Evolutionary conservation across 2,888 invertebrate species (phyloP).

Genomic region (Parasteatoda lunata): DNA sequence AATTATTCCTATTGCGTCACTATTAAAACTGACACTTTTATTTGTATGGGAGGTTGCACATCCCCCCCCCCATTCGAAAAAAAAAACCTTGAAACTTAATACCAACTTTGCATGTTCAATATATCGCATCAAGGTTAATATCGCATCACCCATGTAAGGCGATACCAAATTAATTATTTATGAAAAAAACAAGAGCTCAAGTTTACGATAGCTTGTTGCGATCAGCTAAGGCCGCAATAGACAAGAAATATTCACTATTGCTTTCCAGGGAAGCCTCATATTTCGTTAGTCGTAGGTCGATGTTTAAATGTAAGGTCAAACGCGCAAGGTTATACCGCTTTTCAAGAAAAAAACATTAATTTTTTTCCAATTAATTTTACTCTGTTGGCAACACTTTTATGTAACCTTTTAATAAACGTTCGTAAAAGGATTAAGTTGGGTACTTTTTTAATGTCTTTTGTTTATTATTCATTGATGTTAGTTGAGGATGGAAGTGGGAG

Average conservation of each 20-base stretch:
- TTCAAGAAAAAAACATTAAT: conserved; percentile 2
- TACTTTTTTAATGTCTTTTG: not conserved
- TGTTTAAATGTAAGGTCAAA: conserved; percentile 29
- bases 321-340: conserved; percentile 20
- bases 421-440: not conserved
- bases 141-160: too few relatives aligned
- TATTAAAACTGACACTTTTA: too few relatives aligned
- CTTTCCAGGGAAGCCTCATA: not conserved
- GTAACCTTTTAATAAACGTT: too few relatives aligned
- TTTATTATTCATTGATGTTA: not conserved
- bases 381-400: not conserved
- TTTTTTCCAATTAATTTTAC: not conserved
- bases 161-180: too few relatives aligned
- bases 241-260: conserved; percentile 14
- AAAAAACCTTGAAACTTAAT: too few relatives aligned
- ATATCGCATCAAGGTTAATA: too few relatives aligned
- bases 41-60: too few relatives aligned
- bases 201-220: too few relatives aligned
- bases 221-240: not conserved
- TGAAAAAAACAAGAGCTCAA: too few relatives aligned
- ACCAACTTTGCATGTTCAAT: too few relatives aligned
- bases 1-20: too few relatives aligned
- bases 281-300: conserved; percentile 25
- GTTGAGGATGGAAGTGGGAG: not conserved
- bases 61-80: too few relatives aligned